Evolutionary conservation across 2,113 vertebrate species (phyloP).

Genomic region (Dromaius novaehollandiae): DNA sequence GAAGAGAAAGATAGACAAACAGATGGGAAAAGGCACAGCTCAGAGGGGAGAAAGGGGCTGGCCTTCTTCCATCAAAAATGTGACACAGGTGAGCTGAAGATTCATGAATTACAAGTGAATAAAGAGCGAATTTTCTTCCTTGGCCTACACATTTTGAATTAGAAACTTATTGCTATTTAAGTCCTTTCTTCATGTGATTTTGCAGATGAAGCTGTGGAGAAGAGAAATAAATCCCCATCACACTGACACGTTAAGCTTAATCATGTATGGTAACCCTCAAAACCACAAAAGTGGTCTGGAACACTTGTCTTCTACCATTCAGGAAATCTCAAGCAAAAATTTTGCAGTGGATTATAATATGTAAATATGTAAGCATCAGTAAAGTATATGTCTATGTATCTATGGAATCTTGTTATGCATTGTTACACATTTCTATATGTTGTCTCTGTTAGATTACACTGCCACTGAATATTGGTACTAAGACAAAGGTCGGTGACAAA

Average conservation of each 20-base stretch:
- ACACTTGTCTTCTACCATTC: background rate
- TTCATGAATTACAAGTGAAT: background rate
- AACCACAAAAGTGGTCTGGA: background rate
- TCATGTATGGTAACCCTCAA: background rate
- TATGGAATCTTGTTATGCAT: background rate
- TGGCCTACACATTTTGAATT: background rate
- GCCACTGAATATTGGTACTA: background rate
- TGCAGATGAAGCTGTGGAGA: background rate
- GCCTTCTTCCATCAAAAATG: background rate
- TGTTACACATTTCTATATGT: background rate
- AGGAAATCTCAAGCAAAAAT: background rate
- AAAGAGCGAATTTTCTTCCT: background rate
- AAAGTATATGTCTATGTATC: background rate
- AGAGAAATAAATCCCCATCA: background rate
- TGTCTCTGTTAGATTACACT: background rate
- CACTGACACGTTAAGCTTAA: background rate
- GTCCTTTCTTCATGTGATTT: background rate
- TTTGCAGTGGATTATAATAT: background rate
- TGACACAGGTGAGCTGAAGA: background rate
- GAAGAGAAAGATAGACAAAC: background rate
- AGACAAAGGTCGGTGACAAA: background rate
- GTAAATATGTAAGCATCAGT: background rate
- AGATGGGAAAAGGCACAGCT: background rate
- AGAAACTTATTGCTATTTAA: background rate
- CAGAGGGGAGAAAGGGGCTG: background rate